Evolutionary conservation across 2,888 invertebrate species (phyloP).

Genomic region (Acanthosepion esculentum): DNA sequence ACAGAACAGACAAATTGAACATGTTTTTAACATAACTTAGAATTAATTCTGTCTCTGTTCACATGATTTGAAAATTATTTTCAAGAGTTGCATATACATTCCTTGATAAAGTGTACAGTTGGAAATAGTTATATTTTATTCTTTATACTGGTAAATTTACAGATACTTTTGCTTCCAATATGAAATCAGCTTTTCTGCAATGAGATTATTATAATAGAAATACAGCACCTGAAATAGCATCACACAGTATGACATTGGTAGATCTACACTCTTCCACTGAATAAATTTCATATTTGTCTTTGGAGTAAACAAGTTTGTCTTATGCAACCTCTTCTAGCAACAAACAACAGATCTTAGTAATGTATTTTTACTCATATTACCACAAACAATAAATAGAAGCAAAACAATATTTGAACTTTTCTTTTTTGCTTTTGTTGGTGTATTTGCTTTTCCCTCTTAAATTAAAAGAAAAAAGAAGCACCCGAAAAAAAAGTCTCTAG

Average conservation of each 20-base stretch:
- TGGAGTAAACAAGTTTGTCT: too few species aligned
- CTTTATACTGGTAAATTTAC: neutral
- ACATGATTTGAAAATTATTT: too few species aligned
- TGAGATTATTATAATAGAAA: neutral
- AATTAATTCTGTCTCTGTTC: too few species aligned
- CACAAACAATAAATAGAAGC: neutral
- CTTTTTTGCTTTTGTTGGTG: neutral
- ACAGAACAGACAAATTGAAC: too few species aligned
- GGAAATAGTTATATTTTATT: neutral
- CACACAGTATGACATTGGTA: neutral
- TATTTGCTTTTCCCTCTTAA: neutral
- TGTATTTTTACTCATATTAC: too few species aligned
- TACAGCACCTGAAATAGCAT: neutral
- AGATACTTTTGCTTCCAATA: neutral
- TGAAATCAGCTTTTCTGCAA: neutral
- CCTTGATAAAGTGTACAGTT: neutral
- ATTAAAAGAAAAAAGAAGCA: neutral
- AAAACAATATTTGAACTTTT: neutral
- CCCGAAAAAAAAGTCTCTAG: neutral
- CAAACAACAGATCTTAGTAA: too few species aligned
- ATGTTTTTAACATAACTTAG: too few species aligned
- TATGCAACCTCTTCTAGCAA: too few species aligned
- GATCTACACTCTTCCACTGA: too few species aligned
- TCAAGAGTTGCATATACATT: neutral
- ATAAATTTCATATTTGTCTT: too few species aligned